These are phyloP conservation scores for Poeciliopsis prolifica DNA, from an alignment of 2,113 vertebrate species.

Conservation along the genomic window DNA sequence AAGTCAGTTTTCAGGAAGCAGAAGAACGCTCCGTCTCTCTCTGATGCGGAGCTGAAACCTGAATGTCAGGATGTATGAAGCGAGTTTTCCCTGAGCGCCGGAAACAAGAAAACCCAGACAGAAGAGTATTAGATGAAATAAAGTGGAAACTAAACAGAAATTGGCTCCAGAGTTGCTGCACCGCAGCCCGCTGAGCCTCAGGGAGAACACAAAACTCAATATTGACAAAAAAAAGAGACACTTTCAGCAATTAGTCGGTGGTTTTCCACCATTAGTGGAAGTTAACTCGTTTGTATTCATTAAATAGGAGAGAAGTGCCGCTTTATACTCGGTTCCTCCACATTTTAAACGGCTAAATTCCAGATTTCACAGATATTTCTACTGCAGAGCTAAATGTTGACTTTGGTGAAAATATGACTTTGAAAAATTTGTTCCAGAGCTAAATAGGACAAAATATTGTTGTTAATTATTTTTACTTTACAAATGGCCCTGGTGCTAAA, in stretches of 20 bases:
- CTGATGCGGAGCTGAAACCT: conserved; percentile 8
- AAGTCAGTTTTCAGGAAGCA: not conserved
- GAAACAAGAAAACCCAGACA: conserved; percentile 28
- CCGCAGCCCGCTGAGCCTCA: conserved; percentile 15
- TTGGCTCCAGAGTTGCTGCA: conserved; percentile 31
- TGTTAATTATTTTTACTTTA: no score
- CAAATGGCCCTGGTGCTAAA: no score
- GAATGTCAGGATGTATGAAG: conserved; percentile 48
- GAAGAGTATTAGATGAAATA: conserved; percentile 40
- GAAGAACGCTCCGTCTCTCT: not conserved
- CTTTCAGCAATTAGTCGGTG: conserved; percentile 40
- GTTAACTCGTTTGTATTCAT: conserved; percentile 23
- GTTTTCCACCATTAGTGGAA: conserved; percentile 6
- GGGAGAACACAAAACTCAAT: conserved; percentile 30
- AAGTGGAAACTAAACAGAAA: conserved; percentile 49
- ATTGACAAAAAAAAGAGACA: conserved; percentile 1
- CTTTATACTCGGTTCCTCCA: not conserved
- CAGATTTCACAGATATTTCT: no score
- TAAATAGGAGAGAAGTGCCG: not conserved
- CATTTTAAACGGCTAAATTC: no score
- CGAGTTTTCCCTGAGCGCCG: conserved; percentile 31
- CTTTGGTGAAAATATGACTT: no score
- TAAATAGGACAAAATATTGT: no score
- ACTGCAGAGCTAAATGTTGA: no score
- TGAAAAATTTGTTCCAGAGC: no score